Conservation (phyloP, 2,797 vertebrate genomes). For the Rallus crepitans region DNA sequence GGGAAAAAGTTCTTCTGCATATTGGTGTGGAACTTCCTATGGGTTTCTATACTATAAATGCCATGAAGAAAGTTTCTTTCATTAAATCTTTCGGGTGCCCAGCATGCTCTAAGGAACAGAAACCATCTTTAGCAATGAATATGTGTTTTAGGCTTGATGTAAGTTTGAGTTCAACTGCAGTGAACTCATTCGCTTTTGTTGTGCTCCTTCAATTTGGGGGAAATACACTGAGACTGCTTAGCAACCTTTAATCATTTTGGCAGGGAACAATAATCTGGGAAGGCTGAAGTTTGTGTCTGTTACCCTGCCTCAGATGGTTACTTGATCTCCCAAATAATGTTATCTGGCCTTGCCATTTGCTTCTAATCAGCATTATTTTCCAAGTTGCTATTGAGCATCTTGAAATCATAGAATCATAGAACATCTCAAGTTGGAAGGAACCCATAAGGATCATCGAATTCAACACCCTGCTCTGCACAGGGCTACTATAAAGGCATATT, state of each 20-base stretch:
- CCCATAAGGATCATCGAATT: background rate
- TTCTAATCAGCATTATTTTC: background rate
- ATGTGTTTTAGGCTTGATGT: background rate
- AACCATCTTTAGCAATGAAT: background rate
- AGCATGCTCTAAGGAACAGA: background rate
- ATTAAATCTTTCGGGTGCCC: background rate
- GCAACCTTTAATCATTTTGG: constrained; percentile 2
- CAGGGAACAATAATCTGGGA: background rate
- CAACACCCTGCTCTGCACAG: background rate
- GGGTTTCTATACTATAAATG: background rate
- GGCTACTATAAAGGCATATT: background rate
- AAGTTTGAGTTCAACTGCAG: background rate
- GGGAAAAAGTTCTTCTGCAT: too few species aligned
- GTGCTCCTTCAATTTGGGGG: background rate
- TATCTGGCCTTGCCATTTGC: background rate
- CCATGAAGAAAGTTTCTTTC: background rate
- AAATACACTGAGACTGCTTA: background rate
- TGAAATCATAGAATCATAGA: background rate
- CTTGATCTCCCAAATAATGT: background rate
- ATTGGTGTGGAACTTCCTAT: too few species aligned
- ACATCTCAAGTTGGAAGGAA: background rate
- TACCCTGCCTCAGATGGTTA: background rate
- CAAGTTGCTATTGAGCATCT: background rate
- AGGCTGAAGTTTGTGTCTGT: background rate
- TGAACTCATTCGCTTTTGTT: background rate